phyloP scores from a whole-genome alignment of 2,797 vertebrate species.

The Amblyraja radiata region DNA sequence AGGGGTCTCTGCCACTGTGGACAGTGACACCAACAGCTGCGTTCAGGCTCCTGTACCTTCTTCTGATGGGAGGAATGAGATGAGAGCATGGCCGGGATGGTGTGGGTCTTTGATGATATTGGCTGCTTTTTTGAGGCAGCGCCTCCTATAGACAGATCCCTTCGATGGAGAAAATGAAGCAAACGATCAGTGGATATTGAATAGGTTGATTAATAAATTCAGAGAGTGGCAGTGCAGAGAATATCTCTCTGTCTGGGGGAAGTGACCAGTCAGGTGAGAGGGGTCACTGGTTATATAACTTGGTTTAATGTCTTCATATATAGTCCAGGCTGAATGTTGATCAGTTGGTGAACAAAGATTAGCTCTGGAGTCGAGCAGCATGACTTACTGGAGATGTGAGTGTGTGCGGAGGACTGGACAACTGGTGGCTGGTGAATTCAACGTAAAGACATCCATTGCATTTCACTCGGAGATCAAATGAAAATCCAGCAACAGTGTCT shows the following conservation, averaged over 20 bases:
- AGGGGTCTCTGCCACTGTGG: no score
- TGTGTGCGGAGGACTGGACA: background rate
- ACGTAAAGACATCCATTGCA: background rate
- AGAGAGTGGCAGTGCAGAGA: background rate
- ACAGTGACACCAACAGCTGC: no score
- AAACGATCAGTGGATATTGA: background rate
- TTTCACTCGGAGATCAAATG: background rate
- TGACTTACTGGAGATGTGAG: background rate
- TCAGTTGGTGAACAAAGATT: background rate
- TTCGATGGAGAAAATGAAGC: background rate
- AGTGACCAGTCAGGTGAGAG: background rate
- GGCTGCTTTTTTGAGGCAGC: no score
- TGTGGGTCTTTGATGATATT: no score
- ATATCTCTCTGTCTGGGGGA: background rate
- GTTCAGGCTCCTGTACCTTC: no score
- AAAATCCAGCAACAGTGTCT: background rate
- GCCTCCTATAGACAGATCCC: background rate
- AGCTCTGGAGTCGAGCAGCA: background rate
- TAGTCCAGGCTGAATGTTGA: background rate
- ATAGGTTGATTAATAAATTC: background rate
- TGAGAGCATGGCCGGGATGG: no score
- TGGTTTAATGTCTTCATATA: background rate
- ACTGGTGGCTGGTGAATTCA: background rate
- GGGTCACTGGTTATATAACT: background rate
- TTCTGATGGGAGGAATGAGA: no score